Base-by-base conservation (phyloP, 2,113 vertebrate genomes). In the Clarias magur region DNA sequence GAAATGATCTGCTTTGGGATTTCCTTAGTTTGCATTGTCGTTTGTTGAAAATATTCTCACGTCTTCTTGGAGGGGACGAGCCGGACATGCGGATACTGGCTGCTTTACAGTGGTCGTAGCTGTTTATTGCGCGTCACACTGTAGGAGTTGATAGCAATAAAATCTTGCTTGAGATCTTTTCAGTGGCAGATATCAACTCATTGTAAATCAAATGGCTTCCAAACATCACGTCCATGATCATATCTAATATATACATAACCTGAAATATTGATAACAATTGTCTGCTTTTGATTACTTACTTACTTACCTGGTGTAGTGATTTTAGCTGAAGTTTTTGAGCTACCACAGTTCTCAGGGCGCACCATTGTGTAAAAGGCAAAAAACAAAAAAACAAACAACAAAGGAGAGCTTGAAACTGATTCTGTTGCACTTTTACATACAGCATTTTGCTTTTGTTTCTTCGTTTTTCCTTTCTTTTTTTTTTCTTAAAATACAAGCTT, bases 31-130 rank as follows among this genome's bases (percentile, higher is more conserved):
- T 78, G 21, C 42, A 75, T 11, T 42, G 54, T 59, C 25, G 30
- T 23, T 25, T 93, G 93, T 92, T 93, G 91, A 93, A 94, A 48
- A 48, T 48, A 48, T 94, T 94, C 92, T 92, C 93, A 92, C 92
- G 25, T 1, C 7, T 0, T 23, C 48, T 16, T 15, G 11, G 57
- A 81, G 57, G 13, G 30, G 12, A 13, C 0, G 54, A 80, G 78
- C 78, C 23, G 78, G 16, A 80, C 78, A 59, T 4, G 30, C 5
- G 78, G 27, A 59, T 25, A 0, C 0, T 2, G 54, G 76, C 54
- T 79, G 78, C 17, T 34, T 80, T 30, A 27, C 53, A 27, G 48
- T 2, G 42, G 6, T 57, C n/a, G 12, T 0, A 21, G 19, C 19
- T 30, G 42, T 62, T 81, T 81, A 81, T 13, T 62, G 79, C 12